phyloP scores from a whole-genome alignment of 2,113 vertebrate species.

The Sclerurus mexicanus region DNA sequence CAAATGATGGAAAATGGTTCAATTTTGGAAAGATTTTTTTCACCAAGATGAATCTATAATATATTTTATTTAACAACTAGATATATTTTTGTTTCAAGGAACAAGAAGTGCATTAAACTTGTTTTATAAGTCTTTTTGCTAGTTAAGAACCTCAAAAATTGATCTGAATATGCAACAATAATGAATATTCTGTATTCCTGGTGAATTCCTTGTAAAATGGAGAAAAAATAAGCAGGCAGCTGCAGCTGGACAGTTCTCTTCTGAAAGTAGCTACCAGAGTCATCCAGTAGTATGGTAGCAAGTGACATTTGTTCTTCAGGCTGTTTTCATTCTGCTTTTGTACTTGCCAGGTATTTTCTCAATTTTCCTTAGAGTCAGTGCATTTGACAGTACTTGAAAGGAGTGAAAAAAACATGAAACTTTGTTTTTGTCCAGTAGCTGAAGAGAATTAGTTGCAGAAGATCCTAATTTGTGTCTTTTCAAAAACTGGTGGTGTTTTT shows the following conservation, averaged over 20 bases:
- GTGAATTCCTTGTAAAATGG: not conserved
- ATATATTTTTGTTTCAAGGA: not conserved
- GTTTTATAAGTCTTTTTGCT: not conserved
- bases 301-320: not conserved
- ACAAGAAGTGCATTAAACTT: not conserved
- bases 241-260: not conserved
- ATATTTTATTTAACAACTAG: not conserved
- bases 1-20: not conserved
- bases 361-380: not conserved
- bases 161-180: not conserved
- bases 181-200: not conserved
- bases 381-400: not conserved
- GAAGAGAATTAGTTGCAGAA: not conserved
- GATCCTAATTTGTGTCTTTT: not conserved
- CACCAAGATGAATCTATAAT: not conserved
- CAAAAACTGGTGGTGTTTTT: not conserved
- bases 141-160: not conserved
- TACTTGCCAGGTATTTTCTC: not conserved
- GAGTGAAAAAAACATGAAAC: not conserved
- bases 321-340: not conserved
- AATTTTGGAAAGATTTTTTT: not conserved
- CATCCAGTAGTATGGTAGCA: not conserved
- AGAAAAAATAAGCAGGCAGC: not conserved
- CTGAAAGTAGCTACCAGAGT: not conserved
- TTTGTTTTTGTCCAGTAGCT: not conserved